Evolutionary conservation across 1,140 invertebrate genomes (phyloP), one percentile per base, ranked within the genome.

Genomic region (Glomeris maerens): DNA sequence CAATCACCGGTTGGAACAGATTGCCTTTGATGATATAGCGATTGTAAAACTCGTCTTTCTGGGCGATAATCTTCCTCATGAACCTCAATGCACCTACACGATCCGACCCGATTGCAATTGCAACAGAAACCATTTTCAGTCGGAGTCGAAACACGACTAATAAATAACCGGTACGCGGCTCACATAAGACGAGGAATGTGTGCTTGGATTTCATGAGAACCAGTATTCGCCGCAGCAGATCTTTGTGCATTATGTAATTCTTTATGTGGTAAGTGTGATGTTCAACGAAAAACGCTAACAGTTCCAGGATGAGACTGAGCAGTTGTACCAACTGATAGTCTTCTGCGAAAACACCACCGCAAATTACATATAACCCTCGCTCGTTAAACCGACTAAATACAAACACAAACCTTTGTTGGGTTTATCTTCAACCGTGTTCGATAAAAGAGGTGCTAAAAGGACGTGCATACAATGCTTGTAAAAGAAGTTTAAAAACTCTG

Each of bases 251-350:
- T 66, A 98, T 86, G 69, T 90, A 97, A 64, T 94, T 96, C 67
- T 96, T 96, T 63, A 98, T 95, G 68, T 98, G 92, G 73, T 94
- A 97, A 41, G 87, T 89, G 71, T 99, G 96, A 74, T 98, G 93
- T 70, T 98, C 95, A n/a, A 98, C 91, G 71, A 94, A 99, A 69
- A 98, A 99, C n/a, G 90, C 89, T 45, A 98, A 72, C 56, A 99
- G 72, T 66, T 98, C 94, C 49, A 99, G 66, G 39, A 98, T 92
- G 45, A 98, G 72, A 41, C 90, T 87, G 38, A 97, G 72, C 44
- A 98, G 72, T 70, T 98, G 93, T 47, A 95, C 92, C 46, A 88
- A 93, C 67, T 90, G 83, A 64, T 94, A 95, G 68, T 96, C 91
- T 71, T 98, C 94, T 73, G 58, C 39, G 65, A 64, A 49, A 52